Percentiles rank a stretch among this genome's conserved stretches.
phyloP scores from a whole-genome alignment of 2,113 vertebrate genomes.

The Gallinago media region DNA sequence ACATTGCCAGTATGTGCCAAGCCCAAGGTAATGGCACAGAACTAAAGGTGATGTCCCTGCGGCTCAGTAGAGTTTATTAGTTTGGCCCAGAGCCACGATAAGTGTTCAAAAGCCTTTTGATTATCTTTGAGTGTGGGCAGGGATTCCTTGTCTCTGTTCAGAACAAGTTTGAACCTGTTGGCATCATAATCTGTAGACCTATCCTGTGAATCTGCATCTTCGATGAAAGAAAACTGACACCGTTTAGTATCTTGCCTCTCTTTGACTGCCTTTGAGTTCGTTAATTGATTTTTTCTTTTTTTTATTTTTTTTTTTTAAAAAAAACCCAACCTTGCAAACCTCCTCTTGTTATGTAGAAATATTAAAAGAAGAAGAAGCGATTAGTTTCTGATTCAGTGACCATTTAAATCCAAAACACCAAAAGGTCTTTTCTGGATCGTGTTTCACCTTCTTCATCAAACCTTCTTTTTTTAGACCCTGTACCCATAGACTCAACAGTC shows the following conservation, averaged over 20 bases:
- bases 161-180: conserved; percentile 1
- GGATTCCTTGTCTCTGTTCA: background rate
- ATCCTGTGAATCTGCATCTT: background rate
- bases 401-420: background rate
- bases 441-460: background rate
- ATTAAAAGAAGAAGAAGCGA: background rate
- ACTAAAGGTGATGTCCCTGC: background rate
- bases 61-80: conserved; percentile 15
- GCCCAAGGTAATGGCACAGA: background rate
- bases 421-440: background rate
- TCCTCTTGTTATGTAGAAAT: background rate
- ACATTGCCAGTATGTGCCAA: background rate
- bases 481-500: background rate
- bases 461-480: background rate
- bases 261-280: background rate
- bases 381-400: background rate
- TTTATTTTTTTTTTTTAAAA: background rate
- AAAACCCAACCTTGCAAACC: background rate
- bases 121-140: conserved; percentile 24
- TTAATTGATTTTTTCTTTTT: background rate
- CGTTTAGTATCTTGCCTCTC: background rate
- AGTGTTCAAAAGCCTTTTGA: conserved; percentile 18
- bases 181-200: background rate
- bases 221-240: background rate
- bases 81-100: conserved; percentile 19